phyloP scores from a whole-genome alignment of 1,140 invertebrate genomes.

The Aleiodes sp. region DNA sequence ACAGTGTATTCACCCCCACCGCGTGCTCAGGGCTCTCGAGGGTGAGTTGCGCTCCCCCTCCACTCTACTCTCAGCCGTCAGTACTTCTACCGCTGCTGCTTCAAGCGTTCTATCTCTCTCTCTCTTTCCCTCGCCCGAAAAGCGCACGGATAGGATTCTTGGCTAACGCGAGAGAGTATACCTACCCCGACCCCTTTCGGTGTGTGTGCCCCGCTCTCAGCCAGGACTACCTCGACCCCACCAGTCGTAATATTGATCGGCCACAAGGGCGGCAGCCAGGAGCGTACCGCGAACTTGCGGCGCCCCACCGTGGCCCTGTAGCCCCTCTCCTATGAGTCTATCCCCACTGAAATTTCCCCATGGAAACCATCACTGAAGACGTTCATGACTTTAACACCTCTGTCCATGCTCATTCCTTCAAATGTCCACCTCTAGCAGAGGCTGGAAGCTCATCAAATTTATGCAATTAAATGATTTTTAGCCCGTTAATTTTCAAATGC shows the following conservation, averaged over 20 bases:
- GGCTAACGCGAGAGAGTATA: not conserved
- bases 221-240: conserved; percentile 28
- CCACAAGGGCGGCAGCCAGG: conserved; percentile 36
- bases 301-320: not conserved
- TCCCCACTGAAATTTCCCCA: not conserved
- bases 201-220: not conserved
- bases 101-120: not conserved
- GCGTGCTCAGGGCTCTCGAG: not conserved
- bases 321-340: conserved; percentile 2
- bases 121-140: not conserved
- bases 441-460: not conserved
- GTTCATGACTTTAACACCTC: not conserved
- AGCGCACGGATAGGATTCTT: not conserved
- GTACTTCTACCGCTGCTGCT: conserved; percentile 17
- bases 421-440: too few species aligned
- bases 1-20: conserved; percentile 50
- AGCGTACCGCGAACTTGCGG: conserved; percentile 25
- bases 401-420: not conserved
- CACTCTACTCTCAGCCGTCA: not conserved
- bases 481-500: too few species aligned
- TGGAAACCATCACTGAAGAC: not conserved
- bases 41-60: not conserved
- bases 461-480: too few species aligned
- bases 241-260: conserved; percentile 36
- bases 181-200: not conserved